Conservation (phyloP, 2,888 invertebrate genomes). For the Exephanes ischioxanthus region DNA sequence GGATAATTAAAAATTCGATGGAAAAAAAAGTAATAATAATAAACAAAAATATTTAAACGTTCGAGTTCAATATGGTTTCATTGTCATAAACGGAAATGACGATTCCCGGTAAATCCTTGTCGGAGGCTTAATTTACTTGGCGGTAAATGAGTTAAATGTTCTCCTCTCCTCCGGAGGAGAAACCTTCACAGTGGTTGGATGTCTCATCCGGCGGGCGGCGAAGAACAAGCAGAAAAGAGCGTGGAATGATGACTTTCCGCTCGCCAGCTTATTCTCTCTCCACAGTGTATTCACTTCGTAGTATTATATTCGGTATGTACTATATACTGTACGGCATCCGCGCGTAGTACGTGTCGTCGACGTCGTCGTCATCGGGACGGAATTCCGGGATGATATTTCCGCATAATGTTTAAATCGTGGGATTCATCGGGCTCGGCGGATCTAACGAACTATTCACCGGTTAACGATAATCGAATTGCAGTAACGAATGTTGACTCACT, state of each 20-base stretch:
- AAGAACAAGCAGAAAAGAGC: conserved; percentile 37
- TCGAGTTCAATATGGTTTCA: neutral
- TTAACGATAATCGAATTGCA: conserved; percentile 6
- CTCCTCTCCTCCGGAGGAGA: neutral
- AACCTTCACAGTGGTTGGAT: conserved; percentile 29
- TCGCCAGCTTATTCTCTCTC: conserved; percentile 44
- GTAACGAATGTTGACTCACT: neutral
- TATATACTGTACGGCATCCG: conserved; percentile 9
- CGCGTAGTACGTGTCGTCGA: conserved; percentile 16
- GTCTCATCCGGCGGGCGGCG: conserved; percentile 36
- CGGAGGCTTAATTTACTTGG: conserved; percentile 2
- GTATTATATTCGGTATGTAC: conserved; percentile 10
- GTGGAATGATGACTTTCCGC: conserved; percentile 49
- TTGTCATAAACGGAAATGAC: conserved; percentile 36
- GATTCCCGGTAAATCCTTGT: conserved; percentile 27
- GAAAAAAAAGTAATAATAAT: neutral
- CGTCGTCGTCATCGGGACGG: conserved; percentile 58
- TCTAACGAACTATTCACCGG: conserved; percentile 5
- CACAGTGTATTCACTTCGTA: conserved; percentile 29
- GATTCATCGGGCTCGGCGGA: conserved; percentile 16
- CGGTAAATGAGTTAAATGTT: conserved; percentile 19
- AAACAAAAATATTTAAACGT: too few relatives aligned
- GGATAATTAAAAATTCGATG: neutral
- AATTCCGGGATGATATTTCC: conserved; percentile 60
- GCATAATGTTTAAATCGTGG: conserved; percentile 49